Evolutionary conservation across 2,888 invertebrate genomes (phyloP).

Genomic region (Scaptomyza caliginosa): DNA sequence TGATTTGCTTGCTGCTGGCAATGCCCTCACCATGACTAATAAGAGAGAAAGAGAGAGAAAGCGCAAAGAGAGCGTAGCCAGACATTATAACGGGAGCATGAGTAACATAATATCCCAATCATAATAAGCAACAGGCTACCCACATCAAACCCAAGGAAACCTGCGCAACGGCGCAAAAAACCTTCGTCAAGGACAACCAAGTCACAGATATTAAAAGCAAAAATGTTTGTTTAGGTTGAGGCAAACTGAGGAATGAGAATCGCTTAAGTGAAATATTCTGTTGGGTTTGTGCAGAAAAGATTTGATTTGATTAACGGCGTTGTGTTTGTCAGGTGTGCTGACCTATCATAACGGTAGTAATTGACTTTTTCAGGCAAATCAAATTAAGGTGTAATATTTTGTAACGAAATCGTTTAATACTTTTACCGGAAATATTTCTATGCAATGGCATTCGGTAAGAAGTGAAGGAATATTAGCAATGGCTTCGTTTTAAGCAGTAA

Average conservation of each 20-base stretch:
- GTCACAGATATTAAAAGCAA: slow-evolving; percentile 19
- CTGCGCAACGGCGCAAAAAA: slow-evolving; percentile 51
- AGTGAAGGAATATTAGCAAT: too few relatives aligned
- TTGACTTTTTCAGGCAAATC: background rate
- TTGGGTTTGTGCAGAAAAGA: slow-evolving; percentile 1
- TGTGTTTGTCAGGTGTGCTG: slow-evolving; percentile 7
- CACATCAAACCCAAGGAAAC: slow-evolving; percentile 68
- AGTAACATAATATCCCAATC: slow-evolving; percentile 50
- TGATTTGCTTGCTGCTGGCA: slow-evolving; percentile 49
- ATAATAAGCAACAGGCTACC: slow-evolving; percentile 69
- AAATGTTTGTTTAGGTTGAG: slow-evolving; percentile 48
- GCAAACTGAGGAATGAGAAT: background rate
- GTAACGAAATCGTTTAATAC: too few relatives aligned
- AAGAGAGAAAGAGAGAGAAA: background rate
- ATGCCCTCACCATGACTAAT: slow-evolving; percentile 30
- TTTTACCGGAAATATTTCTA: too few relatives aligned
- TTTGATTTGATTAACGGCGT: slow-evolving; percentile 27
- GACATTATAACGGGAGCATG: slow-evolving; percentile 31
- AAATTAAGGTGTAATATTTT: background rate
- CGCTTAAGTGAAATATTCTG: background rate
- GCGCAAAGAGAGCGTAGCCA: background rate
- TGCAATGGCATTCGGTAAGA: too few relatives aligned
- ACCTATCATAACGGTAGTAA: background rate
- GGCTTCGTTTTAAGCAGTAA: too few relatives aligned
- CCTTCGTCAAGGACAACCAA: slow-evolving; percentile 51